Evolutionary conservation across 2,888 invertebrate genomes (phyloP), one percentile per base, ranked within the genome.

Genomic region (Amphiduros pacificus): DNA sequence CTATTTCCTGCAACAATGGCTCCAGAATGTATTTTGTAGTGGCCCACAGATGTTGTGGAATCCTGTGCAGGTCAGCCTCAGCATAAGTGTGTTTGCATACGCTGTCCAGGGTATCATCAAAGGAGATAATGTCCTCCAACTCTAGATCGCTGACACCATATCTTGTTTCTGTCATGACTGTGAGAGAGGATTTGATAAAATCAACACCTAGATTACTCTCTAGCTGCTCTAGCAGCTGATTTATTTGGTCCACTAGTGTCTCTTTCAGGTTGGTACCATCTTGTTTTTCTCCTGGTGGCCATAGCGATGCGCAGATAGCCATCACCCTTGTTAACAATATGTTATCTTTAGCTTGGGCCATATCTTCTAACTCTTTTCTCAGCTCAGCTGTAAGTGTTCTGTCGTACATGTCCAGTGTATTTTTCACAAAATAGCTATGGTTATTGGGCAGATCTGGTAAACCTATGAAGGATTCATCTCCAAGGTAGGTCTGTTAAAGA

Each of bases 141-240:
- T 68, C 68, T 11, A 60, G 20, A 29, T 62, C 61, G 5, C 53
- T 52, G 26, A 66, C 27, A 17, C 68, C 68, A 27, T 57, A 48
- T 11, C 54, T 36, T 2, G 52, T 17, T 9, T 17, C 28, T n/a
- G 36, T 22, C 14, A 67, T 6, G 48, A 53, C 63, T 9, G 26
- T 14, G 17, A 53, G 24, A 14, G 55, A 9, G 14, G 29, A 27
- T 14, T 51, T 51, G 6, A 63, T 20, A 26, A 24, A n/a, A 20
- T 63, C 53, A 2, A 22, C 20, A 17, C 60, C 60, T 2, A 49
- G 27, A 11, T 40, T 27, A 6, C 14, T n/a, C 27, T 60, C 62
- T 1, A 50, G 32, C n/a, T n/a, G 40, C 2, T 17, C 44, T 2
- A 55, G 9, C 9, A 55, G 28, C n/a, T 26, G 32, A 9, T n/a